Base-by-base conservation (phyloP, 2,113 vertebrate species). In the Andinoacara biseriatus region DNA sequence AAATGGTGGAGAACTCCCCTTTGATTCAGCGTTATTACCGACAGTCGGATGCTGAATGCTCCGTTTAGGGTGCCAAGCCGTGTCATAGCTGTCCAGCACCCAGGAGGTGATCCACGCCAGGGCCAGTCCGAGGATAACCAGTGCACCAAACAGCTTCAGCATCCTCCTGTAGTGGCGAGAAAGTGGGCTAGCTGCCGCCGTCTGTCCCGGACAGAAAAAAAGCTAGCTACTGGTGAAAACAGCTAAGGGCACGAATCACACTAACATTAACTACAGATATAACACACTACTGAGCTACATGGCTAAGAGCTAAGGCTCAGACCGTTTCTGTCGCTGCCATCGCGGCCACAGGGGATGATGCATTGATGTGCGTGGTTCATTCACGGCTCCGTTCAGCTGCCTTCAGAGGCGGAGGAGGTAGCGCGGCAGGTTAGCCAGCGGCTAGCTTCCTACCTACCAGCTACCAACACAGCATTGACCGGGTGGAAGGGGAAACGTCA, bases 41-140 rank as follows among this genome's bases (percentile, higher is more conserved):
- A 31, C 80, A 15, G 20, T 5, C 38, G 61, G 69, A 3, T 58
- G 86, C 49, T 24, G 89, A 10, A 92, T 86, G 63, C 93, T 95
- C 78, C 90, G 92, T 31, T 93, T 93, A 2, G 83, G 93, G 74
- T 94, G 94, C 85, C 91, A 94, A 8, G 94, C 83, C 22, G 95
- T 95, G 82, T 95, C 93, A 61, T 95, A 97, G 79, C 88, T 95
- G 59, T 96, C 96, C 90, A 97, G 74, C 69, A 97, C 87, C 93
- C 96, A 95, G 54, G 96, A 95, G 67, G 94, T 91, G 85, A 95
- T 81, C 86, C 85, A 96, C 29, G 95, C 95, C 59, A 95, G 60
- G 74, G 95, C 81, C 89, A 97, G 91, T 24, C 95, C 96, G 76
- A 84, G 83, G 77, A 95, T 7, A 40, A 96, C 91, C 94, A 96